These are phyloP conservation scores for Rhogogaster chlorosoma DNA, from an alignment of 2,888 invertebrate genomes.

Conservation along the genomic window DNA sequence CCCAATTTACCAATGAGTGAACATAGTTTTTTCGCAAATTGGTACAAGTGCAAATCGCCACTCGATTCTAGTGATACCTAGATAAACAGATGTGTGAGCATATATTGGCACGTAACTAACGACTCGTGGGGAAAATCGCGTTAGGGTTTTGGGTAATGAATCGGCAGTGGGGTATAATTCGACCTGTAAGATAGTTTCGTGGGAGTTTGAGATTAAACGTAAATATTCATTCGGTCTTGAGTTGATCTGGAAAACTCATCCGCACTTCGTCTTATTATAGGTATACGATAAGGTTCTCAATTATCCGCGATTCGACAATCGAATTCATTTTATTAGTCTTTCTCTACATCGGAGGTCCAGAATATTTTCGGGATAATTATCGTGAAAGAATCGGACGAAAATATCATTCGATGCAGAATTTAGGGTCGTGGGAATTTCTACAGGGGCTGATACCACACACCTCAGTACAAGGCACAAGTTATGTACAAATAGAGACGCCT, in stretches of 20 bases:
- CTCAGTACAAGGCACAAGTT: background rate
- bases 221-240: conserved; percentile 18
- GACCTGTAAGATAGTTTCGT: background rate
- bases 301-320: background rate
- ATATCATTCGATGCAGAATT: background rate
- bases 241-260: background rate
- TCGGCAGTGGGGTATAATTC: background rate
- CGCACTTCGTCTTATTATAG: background rate
- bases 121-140: background rate
- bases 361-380: background rate
- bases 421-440: background rate
- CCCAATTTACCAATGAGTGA: no score
- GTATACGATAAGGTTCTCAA: background rate
- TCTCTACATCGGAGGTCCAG: background rate
- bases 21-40: no score
- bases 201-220: conserved; percentile 20
- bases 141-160: background rate
- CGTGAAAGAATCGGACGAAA: background rate
- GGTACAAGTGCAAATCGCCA: no score
- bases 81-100: background rate
- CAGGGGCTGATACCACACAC: background rate
- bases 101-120: background rate
- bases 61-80: no score
- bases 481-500: conserved; percentile 14
- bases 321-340: background rate